Base-by-base conservation (phyloP, 1,140 invertebrate genomes). In the Conus ventricosus region DNA sequence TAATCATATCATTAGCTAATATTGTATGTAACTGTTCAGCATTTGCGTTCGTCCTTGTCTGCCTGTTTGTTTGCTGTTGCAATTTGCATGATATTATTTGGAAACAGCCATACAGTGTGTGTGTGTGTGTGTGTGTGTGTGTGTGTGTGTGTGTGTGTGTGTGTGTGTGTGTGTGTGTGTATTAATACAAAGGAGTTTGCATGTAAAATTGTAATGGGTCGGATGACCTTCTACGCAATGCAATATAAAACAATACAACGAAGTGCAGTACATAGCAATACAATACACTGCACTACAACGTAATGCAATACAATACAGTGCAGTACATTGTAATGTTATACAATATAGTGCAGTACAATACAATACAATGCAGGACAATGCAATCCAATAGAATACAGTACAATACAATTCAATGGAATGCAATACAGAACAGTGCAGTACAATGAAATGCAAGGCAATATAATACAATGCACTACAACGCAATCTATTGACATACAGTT, bases 231-330 rank as follows among this genome's bases (percentile, higher is more conserved):
- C n/a, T n/a, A n/a, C n/a, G n/a, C 67, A 11, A n/a, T 71, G 4
- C 67, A 11, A 10, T 71, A 71, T 85, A 89, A 91, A 87, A 91
- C 89, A 87, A 90, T 90, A 91, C 87, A 87, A 91, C 90, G 90
- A 88, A 39, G 89, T 91, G 91, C 84, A 84, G 91, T 91, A 90
- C 80, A 89, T 90, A 91, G 90, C 84, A 87, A 91, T 91, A 91
- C 86, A 10, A 78, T 39, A 78, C 39, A n/a, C 3, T n/a, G n/a
- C 39, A 78, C 76, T 3, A 78, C 51, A 78, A n/a, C 76, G 51
- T 78, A 78, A 86, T 86, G 39, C 85, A 88, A 91, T 89, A 83
- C 82, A 81, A 84, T 84, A 88, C 82, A 81, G 75, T 88, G 81
- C 82, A 63, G 75, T 57, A 84, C 87, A 81, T 76, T 39, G 84